Evolutionary conservation across 2,888 invertebrate genomes (phyloP), one percentile per base, ranked within the genome.

Genomic region (Aporophyla nigra): DNA sequence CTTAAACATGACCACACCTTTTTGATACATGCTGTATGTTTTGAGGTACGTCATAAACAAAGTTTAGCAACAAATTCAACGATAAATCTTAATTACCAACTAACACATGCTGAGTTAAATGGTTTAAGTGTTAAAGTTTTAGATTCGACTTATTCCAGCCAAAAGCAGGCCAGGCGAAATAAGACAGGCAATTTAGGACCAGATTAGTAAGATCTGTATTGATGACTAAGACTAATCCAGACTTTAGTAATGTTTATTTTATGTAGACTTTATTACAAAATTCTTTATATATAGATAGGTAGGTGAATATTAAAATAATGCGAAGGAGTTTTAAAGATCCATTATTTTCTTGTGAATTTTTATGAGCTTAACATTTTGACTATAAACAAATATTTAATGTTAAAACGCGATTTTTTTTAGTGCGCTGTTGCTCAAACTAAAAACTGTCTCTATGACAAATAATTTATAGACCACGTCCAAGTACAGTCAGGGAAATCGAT

Each of bases 151-250:
- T 43, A 33, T 59, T 80, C 46, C 46, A 76, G 27, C n/a, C 63
- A 61, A 51, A 76, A 76, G 19, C 21, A 24, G 49, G 33, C 61
- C 12, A 46, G 53, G 65, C 27, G 10, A 68, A 71, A 67, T 70
- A 76, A 81, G 67, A 63, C 58, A 27, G 58, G 53, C 71, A 59
- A 81, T 81, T 81, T 51, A 68, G 67, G 27, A 63, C 6, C 43
- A 71, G 71, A 80, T 80, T 71, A 76, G 53, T 40, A 27, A 54
- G 33, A 80, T 76, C 40, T 63, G 53, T 71, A 71, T 61, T 71
- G 70, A 75, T 80, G 24, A 40, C 53, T 46, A 46, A 59, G 56
- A 40, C 61, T 70, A 76, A 81, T 67, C 46, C 53, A 27, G 53
- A 53, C 46, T 56, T 24, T 40, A 54, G 40, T 76, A 61, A 40